Conservation (phyloP, 2,888 invertebrate species). For the Halictus ligatus region DNA sequence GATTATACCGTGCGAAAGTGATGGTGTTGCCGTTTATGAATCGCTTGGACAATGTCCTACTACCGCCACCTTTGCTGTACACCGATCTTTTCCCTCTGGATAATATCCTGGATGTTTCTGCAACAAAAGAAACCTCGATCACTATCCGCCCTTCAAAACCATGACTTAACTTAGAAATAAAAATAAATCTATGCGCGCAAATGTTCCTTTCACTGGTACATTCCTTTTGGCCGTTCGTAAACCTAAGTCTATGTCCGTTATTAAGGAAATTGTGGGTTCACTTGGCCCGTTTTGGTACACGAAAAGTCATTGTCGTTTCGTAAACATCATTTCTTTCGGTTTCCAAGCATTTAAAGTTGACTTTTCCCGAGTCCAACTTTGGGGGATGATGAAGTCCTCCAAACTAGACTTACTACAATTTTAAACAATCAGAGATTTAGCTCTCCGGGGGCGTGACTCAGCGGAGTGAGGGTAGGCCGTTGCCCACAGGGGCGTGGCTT, state of each 20-base stretch:
- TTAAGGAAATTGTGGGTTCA: no score
- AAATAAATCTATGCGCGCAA: neutral
- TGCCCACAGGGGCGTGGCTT: no score
- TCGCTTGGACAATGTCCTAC: conserved; percentile 80
- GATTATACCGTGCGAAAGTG: conserved; percentile 76
- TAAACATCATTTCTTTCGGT: neutral
- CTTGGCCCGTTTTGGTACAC: no score
- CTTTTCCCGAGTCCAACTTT: neutral
- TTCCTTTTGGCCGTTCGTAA: neutral
- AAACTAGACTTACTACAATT: no score
- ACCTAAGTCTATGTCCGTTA: neutral
- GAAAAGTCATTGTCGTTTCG: neutral
- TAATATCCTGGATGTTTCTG: conserved; percentile 94
- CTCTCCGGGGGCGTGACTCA: no score
- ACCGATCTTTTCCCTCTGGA: conserved; percentile 91
- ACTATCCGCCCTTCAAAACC: neutral
- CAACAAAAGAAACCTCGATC: conserved; percentile 73
- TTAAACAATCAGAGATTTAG: no score
- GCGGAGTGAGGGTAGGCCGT: no score
- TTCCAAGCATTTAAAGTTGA: neutral
- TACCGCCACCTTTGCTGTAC: conserved; percentile 83
- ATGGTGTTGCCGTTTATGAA: conserved; percentile 80
- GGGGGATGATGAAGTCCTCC: neutral
- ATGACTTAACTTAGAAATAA: neutral
- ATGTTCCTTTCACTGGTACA: neutral